A percentile compares a stretch with the other conserved stretches of the same genome.
These are phyloP conservation scores for Ascidia mentula DNA, from an alignment of 23 tunicate genomes.

Conservation along the genomic window DNA sequence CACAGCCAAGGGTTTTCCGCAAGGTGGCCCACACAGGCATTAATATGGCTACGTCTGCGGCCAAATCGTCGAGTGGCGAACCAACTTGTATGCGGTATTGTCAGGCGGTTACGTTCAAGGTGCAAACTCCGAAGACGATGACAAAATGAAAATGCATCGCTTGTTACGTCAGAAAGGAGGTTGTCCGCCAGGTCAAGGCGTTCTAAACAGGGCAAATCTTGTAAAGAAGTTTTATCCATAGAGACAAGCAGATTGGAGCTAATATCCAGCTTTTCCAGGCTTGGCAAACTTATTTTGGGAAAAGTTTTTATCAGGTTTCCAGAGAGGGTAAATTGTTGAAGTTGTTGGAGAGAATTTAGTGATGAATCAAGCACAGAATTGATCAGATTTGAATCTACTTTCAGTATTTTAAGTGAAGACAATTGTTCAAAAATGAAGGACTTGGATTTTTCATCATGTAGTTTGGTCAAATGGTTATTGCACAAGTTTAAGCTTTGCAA, in stretches of 20 bases:
- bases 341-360: background rate
- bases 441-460: background rate
- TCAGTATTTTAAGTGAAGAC: background rate
- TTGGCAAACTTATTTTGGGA: background rate
- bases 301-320: constrained; percentile 11
- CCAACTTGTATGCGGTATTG: constrained; percentile 5
- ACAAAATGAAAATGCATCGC: background rate
- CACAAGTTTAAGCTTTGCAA: background rate
- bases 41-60: background rate
- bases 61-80: background rate
- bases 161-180: background rate
- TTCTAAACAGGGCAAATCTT: background rate
- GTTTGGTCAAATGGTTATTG: constrained; percentile 2
- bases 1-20: constrained; percentile 21
- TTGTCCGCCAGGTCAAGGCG: constrained; percentile 8
- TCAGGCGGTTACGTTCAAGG: constrained; percentile 15
- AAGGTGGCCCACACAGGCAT: constrained; percentile 1
- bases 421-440: background rate
- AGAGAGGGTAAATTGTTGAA: background rate
- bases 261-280: background rate
- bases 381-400: constrained; percentile 12
- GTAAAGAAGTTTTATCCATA: background rate
- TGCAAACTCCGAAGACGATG: background rate
- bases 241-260: background rate
- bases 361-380: background rate